A percentile compares a stretch with the other conserved stretches of the same genome.
phyloP scores from a whole-genome alignment of 2,113 vertebrate genomes.

The Chinchilla lanigera region DNA sequence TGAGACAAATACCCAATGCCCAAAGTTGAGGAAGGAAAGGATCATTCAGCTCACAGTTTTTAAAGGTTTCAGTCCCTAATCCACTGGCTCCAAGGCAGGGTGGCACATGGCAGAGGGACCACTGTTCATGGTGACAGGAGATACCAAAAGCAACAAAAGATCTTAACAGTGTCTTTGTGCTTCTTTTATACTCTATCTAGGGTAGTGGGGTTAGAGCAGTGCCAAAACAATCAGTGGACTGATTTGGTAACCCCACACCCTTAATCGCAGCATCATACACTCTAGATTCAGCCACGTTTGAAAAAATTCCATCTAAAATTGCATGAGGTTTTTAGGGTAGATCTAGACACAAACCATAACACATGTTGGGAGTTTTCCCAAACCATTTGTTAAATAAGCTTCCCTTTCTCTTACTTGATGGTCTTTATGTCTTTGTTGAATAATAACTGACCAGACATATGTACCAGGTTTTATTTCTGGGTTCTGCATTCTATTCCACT shows the following conservation, averaged over 20 bases:
- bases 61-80: not conserved
- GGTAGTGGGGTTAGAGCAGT: not conserved
- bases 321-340: not conserved
- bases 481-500: not conserved
- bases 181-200: not conserved
- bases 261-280: not conserved
- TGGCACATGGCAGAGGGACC: not conserved
- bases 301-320: not conserved
- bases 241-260: no score
- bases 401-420: not conserved
- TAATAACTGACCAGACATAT: not conserved
- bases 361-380: not conserved
- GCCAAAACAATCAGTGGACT: not conserved
- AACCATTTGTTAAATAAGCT: not conserved
- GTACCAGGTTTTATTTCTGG: not conserved
- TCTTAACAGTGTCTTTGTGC: not conserved
- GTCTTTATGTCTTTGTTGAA: not conserved
- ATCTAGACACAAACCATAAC: not conserved
- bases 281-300: not conserved
- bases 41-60: not conserved
- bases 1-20: not conserved
- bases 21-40: not conserved
- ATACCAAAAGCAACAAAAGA: not conserved
- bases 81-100: not conserved
- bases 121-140: not conserved